Evolutionary conservation across 2,888 invertebrate species (phyloP), one percentile per base, ranked within the genome.

Genomic region (Andrena flavipes): DNA sequence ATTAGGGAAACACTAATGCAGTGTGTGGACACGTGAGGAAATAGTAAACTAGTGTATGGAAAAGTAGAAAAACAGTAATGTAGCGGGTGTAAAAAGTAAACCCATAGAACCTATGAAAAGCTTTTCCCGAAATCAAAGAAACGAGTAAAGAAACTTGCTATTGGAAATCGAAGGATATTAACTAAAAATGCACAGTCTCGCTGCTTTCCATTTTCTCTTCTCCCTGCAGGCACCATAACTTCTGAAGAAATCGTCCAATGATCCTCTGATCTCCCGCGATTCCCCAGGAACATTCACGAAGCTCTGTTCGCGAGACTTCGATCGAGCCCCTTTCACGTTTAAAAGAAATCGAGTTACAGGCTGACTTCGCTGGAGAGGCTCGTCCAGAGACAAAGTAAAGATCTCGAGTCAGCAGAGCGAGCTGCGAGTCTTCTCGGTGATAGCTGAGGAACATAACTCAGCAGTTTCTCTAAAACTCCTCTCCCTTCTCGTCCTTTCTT

Each of bases 301-400:
- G 54, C 29, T 64, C 56, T 63, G 60, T 76, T 70, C 56, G 60
- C 26, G 64, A 35, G 16, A 30, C 80, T 67, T 78, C 74, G 79
- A 80, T 80, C 68, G 71, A 26, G 42, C 10, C 59, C n/a, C 74
- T 70, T 51, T 29, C 7, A 1, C 23, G 74, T 29, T 73, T 65
- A 54, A 68, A 71, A 81, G 82, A 76, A 82, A 80, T 63, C 76
- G 68, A 68, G 81, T 63, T 81, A 72, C 76, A 72, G 30, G 68
- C 82, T 71, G 71, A 64, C 70, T 73, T 68, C 8, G 56, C 73
- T 82, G 48, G 51, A 73, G 77, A 84, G 82, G 67, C 77, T 82
- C 74, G 68, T 49, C 54, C 78, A 59, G 73, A 73, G 82, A 77
- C 82, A 81, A 75, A 73, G 80, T 75, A 68, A 84, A 73, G 72